Evolutionary conservation across 2,797 vertebrate species (phyloP).

Genomic region (Mallotus villosus): DNA sequence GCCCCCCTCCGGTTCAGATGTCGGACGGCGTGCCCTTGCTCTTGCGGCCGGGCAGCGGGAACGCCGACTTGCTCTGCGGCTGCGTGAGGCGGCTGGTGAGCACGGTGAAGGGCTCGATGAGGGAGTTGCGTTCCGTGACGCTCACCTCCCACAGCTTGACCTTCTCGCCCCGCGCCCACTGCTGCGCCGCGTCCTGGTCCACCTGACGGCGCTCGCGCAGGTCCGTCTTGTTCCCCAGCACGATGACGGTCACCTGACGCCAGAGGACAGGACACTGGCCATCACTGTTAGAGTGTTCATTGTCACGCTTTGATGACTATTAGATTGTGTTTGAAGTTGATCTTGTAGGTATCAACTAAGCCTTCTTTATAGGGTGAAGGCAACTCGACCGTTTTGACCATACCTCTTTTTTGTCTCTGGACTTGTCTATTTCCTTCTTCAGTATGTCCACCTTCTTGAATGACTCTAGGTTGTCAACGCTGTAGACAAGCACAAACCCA

Average conservation of each 20-base stretch:
- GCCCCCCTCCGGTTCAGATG: constrained; percentile 54
- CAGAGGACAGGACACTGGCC: constrained; percentile 22
- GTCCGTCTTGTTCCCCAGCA: constrained; percentile 92
- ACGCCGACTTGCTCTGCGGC: constrained; percentile 91
- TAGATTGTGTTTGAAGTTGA: no score
- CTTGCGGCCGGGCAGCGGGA: constrained; percentile 91
- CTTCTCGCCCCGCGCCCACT: constrained; percentile 90
- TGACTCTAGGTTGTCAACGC: constrained; percentile 88
- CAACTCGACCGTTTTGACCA: not conserved
- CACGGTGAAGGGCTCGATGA: constrained; percentile 91
- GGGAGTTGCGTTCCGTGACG: constrained; percentile 82
- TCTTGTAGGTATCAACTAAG: no score
- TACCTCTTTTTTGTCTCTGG: constrained; percentile 95
- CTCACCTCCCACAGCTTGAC: constrained; percentile 96
- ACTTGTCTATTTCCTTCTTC: constrained; percentile 92
- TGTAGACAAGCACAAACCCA: constrained; percentile 92
- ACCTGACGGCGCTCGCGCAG: constrained; percentile 87
- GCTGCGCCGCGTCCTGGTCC: constrained; percentile 85
- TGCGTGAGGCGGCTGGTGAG: constrained; percentile 93
- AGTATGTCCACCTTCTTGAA: constrained; percentile 88
- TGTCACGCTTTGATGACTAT: no score
- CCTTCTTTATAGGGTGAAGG: no score
- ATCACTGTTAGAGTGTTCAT: no score
- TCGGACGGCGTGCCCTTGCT: constrained; percentile 88
- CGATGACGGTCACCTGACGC: constrained; percentile 85